Base-by-base conservation (phyloP, 1,140 invertebrate genomes). In the Caenorhabditis brenneri region DNA sequence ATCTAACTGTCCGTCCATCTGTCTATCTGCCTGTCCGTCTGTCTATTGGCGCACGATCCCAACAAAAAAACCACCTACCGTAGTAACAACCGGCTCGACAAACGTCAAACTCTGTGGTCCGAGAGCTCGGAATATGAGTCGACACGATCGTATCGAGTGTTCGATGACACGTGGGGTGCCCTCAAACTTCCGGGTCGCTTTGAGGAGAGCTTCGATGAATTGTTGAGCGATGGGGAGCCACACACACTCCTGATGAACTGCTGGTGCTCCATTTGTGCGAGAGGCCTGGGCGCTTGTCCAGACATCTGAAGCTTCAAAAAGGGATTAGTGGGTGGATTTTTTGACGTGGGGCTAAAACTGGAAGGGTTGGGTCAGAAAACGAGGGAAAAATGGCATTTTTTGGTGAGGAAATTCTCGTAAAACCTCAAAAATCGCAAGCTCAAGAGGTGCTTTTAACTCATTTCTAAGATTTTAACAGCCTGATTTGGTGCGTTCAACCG, bases 111-210 rank as follows among this genome's bases (percentile, higher is more conserved):
- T 95, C 89, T 95, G 94, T 89, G 94, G 94, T 6, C 95, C 94
- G 31, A 96, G 93, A 91, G 95, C 96, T 58, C 97, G 93, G 55
- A 99, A 93, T 46, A 94, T 94, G 92, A 96, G 98, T 65, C 96
- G 93, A 80, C 98, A 92, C 88, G 95, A 95, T 48, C 96, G 93
- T 91, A 96, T 97, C 89, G 94, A 94, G 85, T 95, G 93, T 92
- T 99, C 97, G 93, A 74, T 74, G 22, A 74, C 4, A 12, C 65
- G 65, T 74, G 65, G 65, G 10, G 65, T 74, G 0, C 65, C 65
- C 24, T 74, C 65, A 9, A 74, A 74, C 16, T 74, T 74, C 9
- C 65, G 36, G 1, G 36, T 24, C 33, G 65, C 16, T 42, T 74
- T 74, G 2, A 74, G 36, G 4, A 74, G 65, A 19, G 65, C 65